Evolutionary conservation across 2,888 invertebrate species (phyloP).

Genomic region (Amphiduros pacificus): DNA sequence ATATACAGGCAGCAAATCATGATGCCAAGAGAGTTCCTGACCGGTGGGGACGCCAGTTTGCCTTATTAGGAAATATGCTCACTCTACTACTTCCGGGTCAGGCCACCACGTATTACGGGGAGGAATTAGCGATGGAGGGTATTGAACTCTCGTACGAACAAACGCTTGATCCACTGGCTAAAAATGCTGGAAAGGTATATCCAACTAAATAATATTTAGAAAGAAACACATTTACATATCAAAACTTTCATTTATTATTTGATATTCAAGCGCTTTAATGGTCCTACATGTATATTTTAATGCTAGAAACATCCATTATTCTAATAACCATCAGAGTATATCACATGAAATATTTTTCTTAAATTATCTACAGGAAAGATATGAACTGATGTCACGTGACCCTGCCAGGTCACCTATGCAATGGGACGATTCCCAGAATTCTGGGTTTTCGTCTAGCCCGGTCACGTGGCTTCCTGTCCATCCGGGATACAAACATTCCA

Average conservation of each 20-base stretch:
- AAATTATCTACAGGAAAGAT: conserved; percentile 25
- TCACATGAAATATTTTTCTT: background rate
- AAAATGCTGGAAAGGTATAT: conserved; percentile 28
- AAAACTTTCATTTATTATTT: background rate
- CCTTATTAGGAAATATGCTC: conserved; percentile 79
- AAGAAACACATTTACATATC: too few relatives aligned
- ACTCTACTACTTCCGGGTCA: conserved; percentile 79
- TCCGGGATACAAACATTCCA: conserved; percentile 31
- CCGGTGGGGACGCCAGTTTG: conserved; percentile 69
- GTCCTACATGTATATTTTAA: background rate
- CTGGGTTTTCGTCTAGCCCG: conserved; percentile 42
- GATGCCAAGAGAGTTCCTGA: conserved; percentile 49
- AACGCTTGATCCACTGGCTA: conserved; percentile 43
- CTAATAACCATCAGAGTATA: background rate
- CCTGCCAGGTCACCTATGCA: conserved; percentile 54
- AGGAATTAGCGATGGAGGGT: conserved; percentile 82
- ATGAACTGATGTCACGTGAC: conserved; percentile 41
- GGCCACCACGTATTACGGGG: conserved; percentile 84
- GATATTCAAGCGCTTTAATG: background rate
- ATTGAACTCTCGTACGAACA: conserved; percentile 36
- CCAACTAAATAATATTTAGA: too few relatives aligned
- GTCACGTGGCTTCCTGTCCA: conserved; percentile 44
- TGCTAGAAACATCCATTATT: too few relatives aligned
- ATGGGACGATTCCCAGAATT: conserved; percentile 45
- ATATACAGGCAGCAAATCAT: conserved; percentile 46